Evolutionary conservation across 2,888 invertebrate genomes (phyloP), one percentile per base, ranked within the genome.

Genomic region (Chaetogeoica ovagalla): DNA sequence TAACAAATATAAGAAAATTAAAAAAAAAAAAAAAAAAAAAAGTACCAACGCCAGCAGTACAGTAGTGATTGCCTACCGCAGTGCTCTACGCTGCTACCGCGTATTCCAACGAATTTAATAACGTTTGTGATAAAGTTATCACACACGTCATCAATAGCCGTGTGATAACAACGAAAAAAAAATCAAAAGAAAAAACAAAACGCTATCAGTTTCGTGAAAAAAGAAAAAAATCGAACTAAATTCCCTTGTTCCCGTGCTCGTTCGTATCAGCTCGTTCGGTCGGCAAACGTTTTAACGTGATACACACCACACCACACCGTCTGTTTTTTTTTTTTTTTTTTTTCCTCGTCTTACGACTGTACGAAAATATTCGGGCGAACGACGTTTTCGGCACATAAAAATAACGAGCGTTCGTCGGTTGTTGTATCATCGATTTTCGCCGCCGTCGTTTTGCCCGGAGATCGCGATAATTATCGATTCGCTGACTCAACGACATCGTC

Each of bases 61-160:
- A 7, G 43, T 9, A 43, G n/a, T n/a, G n/a, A 7, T 21, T 21
- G 6, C n/a, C 11, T 7, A 21, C 21, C 0, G 21, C 2, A 21
- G 8, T 1, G 11, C 9, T 59, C 1, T 21, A 59, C n/a, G 21
- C 21, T 21, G 8, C 11, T 59, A n/a, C 19, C 57, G 57, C n/a
- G 57, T n/a, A 57, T 7, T 43, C 17, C 19, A 48, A n/a, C 21
- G 11, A 37, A 19, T 48, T 13, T n/a, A 65, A 30, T 15, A 43
- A 43, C 43, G 43, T 9, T 21, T 17, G 19, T 15, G 57, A 19
- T 75, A 75, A 57, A 57, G 11, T 48, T 15, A 48, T 15, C 71
- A 71, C 43, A 59, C 59, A 76, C 75, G 75, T 76, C 75, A 76
- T 68, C 75, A 68, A 1, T 3, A 15, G 37, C 3, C 30, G 62